Base-by-base conservation (phyloP, 53 echinoderm and acorn worm species). In the Holothuria scabra region DNA sequence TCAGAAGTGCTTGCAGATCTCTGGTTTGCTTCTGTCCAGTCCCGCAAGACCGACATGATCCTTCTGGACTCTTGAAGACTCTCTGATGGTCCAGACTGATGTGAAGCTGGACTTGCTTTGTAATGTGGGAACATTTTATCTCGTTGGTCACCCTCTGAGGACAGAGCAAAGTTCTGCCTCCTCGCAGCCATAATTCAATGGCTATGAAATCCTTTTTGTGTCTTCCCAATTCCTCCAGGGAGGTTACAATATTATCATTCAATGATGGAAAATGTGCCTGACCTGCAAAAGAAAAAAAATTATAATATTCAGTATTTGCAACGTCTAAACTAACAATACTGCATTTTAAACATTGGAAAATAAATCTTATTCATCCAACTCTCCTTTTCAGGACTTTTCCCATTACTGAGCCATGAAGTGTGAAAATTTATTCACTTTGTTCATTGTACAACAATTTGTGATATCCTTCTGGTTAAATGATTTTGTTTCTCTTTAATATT, bases 21-120 rank as follows among this genome's bases (percentile, higher is more conserved):
- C 34, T 68, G 68, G 29, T 32, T 68, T 16, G 29, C 33, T 38
- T 68, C 68, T 13, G 68, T 68, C 68, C 68, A 68, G 20, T 68
- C 68, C 18, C 34, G 68, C 19, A 68, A 19, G 34, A 32, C 68
- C 12, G 68, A 14, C 68, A 68, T 68, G 14, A 68, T 68, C 20
- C 34, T 38, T 14, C 19, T n/a, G 32, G 31, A 20, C 8, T 33
- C 68, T 68, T 32, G 34, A 33, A 9, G 34, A 13, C 20, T 38
- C 1, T 19, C 19, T 14, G 68, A 21, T 32, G 34, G 9, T 33
- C 68, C 19, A 9, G 34, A 18, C 32, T 38, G 33, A 5, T 68
- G 35, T 12, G 32, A 68, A 8, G 67, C 6, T 28, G 68, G 34
- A 4, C 34, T n/a, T 13, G 20, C 10, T n/a, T 68, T 14, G 68